Conservation (phyloP, 1,140 invertebrate species). For the Drosophila rhopaloa region DNA sequence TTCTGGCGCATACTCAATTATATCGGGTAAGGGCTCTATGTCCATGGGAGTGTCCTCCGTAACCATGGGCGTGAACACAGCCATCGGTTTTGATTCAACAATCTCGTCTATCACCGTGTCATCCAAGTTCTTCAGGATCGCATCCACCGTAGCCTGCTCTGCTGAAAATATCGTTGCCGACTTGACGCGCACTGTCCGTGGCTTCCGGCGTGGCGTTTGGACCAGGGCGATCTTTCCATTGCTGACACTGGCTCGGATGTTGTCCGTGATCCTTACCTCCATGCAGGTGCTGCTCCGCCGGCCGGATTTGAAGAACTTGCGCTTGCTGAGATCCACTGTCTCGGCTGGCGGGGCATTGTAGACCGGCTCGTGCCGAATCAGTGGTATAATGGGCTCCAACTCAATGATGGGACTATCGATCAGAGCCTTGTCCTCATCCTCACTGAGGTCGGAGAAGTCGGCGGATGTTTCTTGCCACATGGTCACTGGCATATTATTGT, state of each 20-base stretch:
- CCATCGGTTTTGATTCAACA: conserved; percentile 35
- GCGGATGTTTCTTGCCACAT: conserved; percentile 1
- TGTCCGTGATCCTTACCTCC: conserved; percentile 75
- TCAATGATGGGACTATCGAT: conserved; percentile 19
- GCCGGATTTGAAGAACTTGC: conserved; percentile 79
- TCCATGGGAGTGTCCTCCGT: conserved; percentile 19
- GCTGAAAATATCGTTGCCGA: conserved; percentile 70
- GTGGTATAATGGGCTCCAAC: conserved; percentile 69
- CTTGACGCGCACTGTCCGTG: conserved; percentile 53
- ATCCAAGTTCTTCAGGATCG: conserved; percentile 72
- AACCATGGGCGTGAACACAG: conserved; percentile 4
- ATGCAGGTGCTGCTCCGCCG: conserved; percentile 62
- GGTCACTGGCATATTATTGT: conserved; percentile 26
- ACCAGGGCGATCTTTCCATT: conserved; percentile 71
- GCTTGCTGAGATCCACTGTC: conserved; percentile 20
- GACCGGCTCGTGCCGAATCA: conserved; percentile 51
- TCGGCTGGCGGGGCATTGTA: conserved; percentile 13
- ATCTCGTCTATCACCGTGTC: conserved; percentile 70
- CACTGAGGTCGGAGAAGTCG: conserved; percentile 67
- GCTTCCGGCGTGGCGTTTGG: conserved; percentile 43
- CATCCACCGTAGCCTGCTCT: conserved; percentile 79
- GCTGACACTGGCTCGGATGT: conserved; percentile 70
- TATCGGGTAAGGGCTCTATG: not conserved
- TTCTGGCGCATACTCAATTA: conserved; percentile 1
- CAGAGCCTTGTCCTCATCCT: conserved; percentile 35